A percentile compares a stretch with the other conserved stretches of the same genome.
phyloP scores from a whole-genome alignment of 1,140 invertebrate species.

The Chironomus striatipennis region DNA sequence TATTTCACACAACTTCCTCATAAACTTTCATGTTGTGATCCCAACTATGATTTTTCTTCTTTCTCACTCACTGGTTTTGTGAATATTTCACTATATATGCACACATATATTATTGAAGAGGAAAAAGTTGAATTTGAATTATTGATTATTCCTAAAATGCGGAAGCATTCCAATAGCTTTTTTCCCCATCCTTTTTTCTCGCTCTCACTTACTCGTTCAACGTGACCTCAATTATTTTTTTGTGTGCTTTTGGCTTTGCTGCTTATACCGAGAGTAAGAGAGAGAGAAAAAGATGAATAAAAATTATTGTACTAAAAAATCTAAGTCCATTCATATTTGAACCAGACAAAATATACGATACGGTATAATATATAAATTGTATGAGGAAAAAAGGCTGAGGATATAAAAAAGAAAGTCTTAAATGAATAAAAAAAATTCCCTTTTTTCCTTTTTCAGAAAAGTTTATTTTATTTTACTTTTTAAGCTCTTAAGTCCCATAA shows the following conservation, averaged over 20 bases:
- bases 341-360: not conserved
- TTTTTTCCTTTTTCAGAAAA: not conserved
- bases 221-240: conserved; percentile 21
- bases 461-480: not conserved
- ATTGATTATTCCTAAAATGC: conserved; percentile 16
- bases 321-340: conserved; percentile 8
- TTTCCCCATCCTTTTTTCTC: not conserved
- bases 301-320: not conserved
- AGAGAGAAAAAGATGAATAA: not conserved
- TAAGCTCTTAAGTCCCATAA: conserved; percentile 13
- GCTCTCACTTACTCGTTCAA: not conserved
- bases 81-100: not conserved
- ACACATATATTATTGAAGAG: not conserved
- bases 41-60: not conserved
- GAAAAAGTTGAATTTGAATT: conserved; percentile 10
- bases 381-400: not conserved
- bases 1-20: not conserved
- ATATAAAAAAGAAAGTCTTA: not conserved
- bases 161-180: conserved; percentile 15
- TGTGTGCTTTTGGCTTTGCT: not conserved
- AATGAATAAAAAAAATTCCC: not conserved
- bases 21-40: not conserved
- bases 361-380: conserved; percentile 3
- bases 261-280: not conserved
- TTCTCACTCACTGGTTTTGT: not conserved